Conservation (phyloP, 2,888 invertebrate genomes). For the Tetragonisca angustula region DNA sequence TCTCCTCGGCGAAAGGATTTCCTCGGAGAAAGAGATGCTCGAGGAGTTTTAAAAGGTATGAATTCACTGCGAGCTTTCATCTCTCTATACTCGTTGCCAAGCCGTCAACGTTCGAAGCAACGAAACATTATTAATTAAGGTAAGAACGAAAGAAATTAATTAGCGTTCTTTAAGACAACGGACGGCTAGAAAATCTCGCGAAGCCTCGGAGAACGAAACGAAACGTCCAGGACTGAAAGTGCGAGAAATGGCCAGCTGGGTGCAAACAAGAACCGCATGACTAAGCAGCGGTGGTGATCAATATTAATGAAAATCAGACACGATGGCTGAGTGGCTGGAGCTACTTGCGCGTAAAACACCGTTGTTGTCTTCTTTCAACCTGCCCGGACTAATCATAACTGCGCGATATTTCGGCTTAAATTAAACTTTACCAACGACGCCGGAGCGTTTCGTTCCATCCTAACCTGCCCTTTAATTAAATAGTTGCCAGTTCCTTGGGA, state of each 20-base stretch:
- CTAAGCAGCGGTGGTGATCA: slow-evolving; percentile 65
- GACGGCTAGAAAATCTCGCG: slow-evolving; percentile 1
- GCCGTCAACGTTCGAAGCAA: slow-evolving; percentile 18
- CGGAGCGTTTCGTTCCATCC: slow-evolving; percentile 12
- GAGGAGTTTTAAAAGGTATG: not conserved
- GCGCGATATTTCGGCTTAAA: slow-evolving; percentile 34
- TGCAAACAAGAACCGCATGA: slow-evolving; percentile 63
- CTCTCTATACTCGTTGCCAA: slow-evolving; percentile 6
- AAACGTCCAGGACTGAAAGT: slow-evolving; percentile 32
- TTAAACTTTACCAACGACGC: slow-evolving; percentile 26
- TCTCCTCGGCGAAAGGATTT: too few relatives aligned
- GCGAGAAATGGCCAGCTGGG: slow-evolving; percentile 51
- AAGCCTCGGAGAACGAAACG: slow-evolving; percentile 32
- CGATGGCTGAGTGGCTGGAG: slow-evolving; percentile 21
- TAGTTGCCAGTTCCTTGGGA: slow-evolving; percentile 27
- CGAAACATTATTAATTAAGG: slow-evolving; percentile 58
- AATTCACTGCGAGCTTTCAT: slow-evolving; percentile 34
- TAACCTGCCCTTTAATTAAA: slow-evolving; percentile 47
- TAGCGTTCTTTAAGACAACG: slow-evolving; percentile 52
- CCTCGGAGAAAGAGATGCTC: not conserved
- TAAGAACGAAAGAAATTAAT: slow-evolving; percentile 58
- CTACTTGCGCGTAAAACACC: slow-evolving; percentile 14
- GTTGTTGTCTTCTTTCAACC: slow-evolving; percentile 30
- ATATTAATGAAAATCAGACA: slow-evolving; percentile 70
- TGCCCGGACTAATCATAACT: slow-evolving; percentile 32